These are phyloP conservation scores for Drosophila eohydei DNA, from an alignment of 2,888 invertebrate species.

Conservation along the genomic window DNA sequence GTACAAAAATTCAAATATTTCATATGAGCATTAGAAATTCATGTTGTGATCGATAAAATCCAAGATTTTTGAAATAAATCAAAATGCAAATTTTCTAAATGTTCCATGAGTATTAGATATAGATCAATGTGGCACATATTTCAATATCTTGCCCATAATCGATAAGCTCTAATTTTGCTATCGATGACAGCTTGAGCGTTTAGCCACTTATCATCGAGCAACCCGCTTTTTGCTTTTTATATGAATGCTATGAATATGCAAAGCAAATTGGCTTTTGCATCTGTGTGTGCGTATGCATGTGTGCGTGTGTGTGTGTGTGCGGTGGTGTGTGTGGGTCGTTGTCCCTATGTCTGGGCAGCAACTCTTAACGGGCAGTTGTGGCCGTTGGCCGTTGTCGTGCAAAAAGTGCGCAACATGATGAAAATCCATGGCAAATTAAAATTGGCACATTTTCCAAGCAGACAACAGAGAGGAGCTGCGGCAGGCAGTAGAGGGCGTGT, in stretches of 20 bases:
- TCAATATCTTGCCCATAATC: not conserved
- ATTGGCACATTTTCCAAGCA: constrained; percentile 62
- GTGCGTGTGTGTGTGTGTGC: not conserved
- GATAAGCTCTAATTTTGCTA: not conserved
- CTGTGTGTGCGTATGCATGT: constrained; percentile 2
- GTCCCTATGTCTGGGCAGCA: constrained; percentile 35
- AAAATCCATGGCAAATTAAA: constrained; percentile 59
- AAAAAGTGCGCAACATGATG: constrained; percentile 54
- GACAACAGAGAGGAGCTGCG: not conserved
- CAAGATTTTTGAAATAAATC: not conserved
- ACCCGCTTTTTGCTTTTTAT: constrained; percentile 13
- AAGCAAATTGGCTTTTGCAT: constrained; percentile 55
- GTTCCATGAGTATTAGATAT: not conserved
- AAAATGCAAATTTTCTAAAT: not conserved
- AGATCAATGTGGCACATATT: not conserved
- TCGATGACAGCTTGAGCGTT: not conserved
- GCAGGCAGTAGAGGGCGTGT: not conserved
- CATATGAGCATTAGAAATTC: too few relatives aligned
- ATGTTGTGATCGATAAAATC: not conserved
- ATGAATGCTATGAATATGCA: constrained; percentile 32
- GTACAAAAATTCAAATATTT: too few relatives aligned
- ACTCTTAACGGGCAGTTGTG: constrained; percentile 39
- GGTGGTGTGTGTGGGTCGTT: constrained; percentile 37
- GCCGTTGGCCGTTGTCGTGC: constrained; percentile 30
- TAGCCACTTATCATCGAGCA: not conserved